Evolutionary conservation across 2,888 invertebrate species (phyloP).

Genomic region (Galerucella nymphaeae): DNA sequence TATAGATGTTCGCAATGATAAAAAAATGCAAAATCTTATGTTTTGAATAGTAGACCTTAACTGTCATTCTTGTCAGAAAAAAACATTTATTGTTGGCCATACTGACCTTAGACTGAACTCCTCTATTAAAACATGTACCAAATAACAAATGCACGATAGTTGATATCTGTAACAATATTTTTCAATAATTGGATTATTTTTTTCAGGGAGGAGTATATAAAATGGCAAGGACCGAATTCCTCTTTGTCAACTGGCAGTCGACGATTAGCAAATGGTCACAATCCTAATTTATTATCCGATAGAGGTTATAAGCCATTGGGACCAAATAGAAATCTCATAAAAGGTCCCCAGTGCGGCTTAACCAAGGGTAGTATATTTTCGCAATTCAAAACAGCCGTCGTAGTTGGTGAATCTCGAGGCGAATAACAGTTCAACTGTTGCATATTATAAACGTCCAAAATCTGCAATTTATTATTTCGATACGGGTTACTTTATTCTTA

Average conservation of each 20-base stretch:
- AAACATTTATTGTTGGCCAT: no score
- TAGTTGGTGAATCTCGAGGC: slow-evolving; percentile 66
- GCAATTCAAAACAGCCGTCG: slow-evolving; percentile 68
- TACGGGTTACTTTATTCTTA: not conserved
- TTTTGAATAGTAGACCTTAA: no score
- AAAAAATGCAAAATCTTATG: no score
- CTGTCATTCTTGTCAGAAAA: no score
- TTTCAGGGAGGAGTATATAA: slow-evolving; percentile 80
- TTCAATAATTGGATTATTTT: not conserved
- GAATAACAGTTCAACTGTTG: slow-evolving; percentile 62
- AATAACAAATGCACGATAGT: no score
- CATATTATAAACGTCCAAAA: not conserved
- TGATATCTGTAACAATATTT: no score
- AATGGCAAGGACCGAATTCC: slow-evolving; percentile 85
- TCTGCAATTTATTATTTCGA: not conserved
- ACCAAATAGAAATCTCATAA: slow-evolving; percentile 74
- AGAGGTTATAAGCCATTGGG: slow-evolving; percentile 72
- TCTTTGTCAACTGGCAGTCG: slow-evolving; percentile 69
- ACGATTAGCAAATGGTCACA: slow-evolving; percentile 68
- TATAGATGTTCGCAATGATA: no score
- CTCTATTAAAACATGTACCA: no score
- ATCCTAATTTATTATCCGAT: slow-evolving; percentile 57
- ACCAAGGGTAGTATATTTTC: slow-evolving; percentile 85
- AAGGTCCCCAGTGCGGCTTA: slow-evolving; percentile 77
- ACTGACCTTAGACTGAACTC: no score